Percentiles rank a stretch among this genome's conserved stretches.
Evolutionary conservation across 2,888 invertebrate species (phyloP).

Genomic region (Sinohyriopsis cumingii): DNA sequence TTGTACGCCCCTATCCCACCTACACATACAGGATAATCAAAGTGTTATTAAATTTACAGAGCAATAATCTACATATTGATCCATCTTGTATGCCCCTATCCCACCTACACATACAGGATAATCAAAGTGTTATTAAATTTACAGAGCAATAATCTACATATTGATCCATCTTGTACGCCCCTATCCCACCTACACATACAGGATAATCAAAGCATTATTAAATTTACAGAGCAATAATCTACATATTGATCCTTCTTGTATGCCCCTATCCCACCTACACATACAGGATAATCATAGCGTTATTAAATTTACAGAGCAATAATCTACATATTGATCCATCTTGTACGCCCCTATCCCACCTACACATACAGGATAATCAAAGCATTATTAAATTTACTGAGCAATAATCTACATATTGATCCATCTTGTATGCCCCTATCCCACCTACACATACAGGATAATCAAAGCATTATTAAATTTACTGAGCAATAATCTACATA

Average conservation of each 20-base stretch:
- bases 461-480: not conserved
- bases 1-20: conserved; percentile 78
- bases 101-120: no score
- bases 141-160: conserved; percentile 62
- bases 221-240: no score
- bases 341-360: conserved; percentile 78
- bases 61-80: conserved; percentile 65
- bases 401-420: no score
- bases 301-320: no score
- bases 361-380: no score
- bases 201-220: not conserved
- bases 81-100: conserved; percentile 76
- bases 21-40: no score
- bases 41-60: no score
- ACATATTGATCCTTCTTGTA: conserved; percentile 71
- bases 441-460: conserved; percentile 71
- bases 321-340: conserved; percentile 68
- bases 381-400: no score
- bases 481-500: no score
- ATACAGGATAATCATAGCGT: not conserved
- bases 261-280: conserved; percentile 78
- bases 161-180: conserved; percentile 70
- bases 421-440: conserved; percentile 76
- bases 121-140: no score
- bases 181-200: conserved; percentile 76